Evolutionary conservation across 2,113 vertebrate species (phyloP).

Genomic region (Odocoileus hemionus): DNA sequence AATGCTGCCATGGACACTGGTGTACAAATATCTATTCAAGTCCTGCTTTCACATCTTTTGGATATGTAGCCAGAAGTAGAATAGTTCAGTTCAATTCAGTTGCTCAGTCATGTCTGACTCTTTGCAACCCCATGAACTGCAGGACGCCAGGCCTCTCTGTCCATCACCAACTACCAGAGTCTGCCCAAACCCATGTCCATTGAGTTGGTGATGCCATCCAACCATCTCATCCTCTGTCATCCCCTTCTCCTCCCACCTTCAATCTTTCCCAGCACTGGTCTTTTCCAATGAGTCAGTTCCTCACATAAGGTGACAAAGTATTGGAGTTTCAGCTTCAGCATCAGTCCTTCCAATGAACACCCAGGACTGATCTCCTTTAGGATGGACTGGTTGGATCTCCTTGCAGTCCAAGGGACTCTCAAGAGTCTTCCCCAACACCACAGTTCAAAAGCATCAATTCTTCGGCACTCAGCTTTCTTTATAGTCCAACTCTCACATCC

Average conservation of each 20-base stretch:
- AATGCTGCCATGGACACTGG: neutral
- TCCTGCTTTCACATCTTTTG: neutral
- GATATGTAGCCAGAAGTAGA: neutral
- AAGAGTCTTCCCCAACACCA: neutral
- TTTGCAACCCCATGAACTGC: neutral
- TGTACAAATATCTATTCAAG: neutral
- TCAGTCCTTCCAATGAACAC: neutral
- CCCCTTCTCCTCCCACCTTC: neutral
- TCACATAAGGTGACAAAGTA: neutral
- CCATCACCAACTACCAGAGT: neutral
- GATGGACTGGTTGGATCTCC: no score
- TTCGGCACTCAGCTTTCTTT: fast-evolving
- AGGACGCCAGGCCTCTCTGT: neutral
- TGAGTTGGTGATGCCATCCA: neutral
- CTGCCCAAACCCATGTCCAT: neutral
- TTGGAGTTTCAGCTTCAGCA: neutral
- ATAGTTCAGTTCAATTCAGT: neutral
- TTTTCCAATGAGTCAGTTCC: neutral
- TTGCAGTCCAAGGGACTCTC: neutral
- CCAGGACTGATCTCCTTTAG: no score
- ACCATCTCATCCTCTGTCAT: neutral
- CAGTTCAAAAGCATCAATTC: neutral
- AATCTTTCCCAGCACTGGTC: neutral
- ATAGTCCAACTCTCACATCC: no score
- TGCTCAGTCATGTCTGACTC: neutral